Evolutionary conservation across 23 tunicate species (phyloP), one percentile per base, ranked within the genome.

Genomic region (Trididemnum miniatum): DNA sequence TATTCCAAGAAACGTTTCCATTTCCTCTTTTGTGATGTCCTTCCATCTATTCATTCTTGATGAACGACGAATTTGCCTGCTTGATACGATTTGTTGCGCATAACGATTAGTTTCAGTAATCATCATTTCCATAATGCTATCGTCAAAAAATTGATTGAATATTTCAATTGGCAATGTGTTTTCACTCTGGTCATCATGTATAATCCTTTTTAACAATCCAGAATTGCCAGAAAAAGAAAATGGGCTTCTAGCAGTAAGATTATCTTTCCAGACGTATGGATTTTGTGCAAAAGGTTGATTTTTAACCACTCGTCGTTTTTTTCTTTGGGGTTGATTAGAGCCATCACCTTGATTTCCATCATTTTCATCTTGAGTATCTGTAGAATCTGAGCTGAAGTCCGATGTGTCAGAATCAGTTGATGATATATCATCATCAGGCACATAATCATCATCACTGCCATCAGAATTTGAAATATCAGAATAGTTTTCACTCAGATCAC

Each of bases 61-160:
- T 67, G 75, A 30, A 67, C 38, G 75, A 67, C 75, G 38, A 67
- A 67, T 37, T 67, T 67, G 75, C 38, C 32, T 37, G 32, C 75
- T 67, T 67, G 31, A 38, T 32, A 67, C 75, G 75, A 30, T 4
- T n/a, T 67, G 75, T 67, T 67, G 75, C 38, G 75, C 75, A 67
- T 67, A 67, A 37, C 75, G 31, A 67, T 67, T 67, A 30, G 38
- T 67, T 67, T 67, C 75, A 30, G 32, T 67, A 37, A 67, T 22
- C 75, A 67, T 67, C 32, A 67, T 37, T 67, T 67, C 75, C 31
- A 67, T 31, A 38, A 67, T 38, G 75, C 38, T 30, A 67, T 67
- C 75, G 32, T 67, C 75, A 67, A 67, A 67, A 38, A 67, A 67
- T 67, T 67, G 75, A 67, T 30, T 37, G 75, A 67, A 67, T 67